Base-by-base conservation (phyloP, 2,113 vertebrate species). In the Rhea americana region DNA sequence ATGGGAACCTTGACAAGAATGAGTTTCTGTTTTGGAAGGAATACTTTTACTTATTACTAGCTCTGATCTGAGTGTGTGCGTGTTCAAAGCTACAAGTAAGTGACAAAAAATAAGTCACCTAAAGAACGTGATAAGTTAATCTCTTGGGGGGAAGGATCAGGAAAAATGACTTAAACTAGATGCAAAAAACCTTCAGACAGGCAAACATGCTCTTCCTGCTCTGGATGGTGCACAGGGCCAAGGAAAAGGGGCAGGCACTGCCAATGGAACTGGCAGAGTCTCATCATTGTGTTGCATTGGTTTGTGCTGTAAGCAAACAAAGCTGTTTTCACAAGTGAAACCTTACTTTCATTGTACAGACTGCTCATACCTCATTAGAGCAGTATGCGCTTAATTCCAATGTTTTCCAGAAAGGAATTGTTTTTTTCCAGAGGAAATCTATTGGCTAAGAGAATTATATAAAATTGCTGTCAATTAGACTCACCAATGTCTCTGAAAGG, bases 1-100 rank as follows among this genome's bases (percentile, higher is more conserved):
- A 96, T 97, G 97, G 95, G 97, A 97, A 97, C 96, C 95, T 97
- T 93, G 95, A 97, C 96, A 96, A 96, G 92, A 97, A 96, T 89
- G 88, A 95, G 85, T 96, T 96, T 96, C 93, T 97, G 93, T 93
- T 96, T 95, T 96, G 95, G 94, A 94, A 96, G 88, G 77, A 96
- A 96, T 87, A 82, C 76, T 80, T 97, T 72, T 82, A 12, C 87
- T 94, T 92, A 59, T 90, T 95, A 7, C 85, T 50, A 63, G 51
- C 73, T 87, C 68, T 47, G 85, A 71, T 84, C 39, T 81, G 67
- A 89, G 59, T 50, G 39, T 51, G 51, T 51, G 51, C 25, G 25
- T 28, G 17, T 2, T 81, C 75, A 73, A 91, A 96, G 85, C 93
- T 94, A 74, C 39, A 85, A 78, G 21, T 66, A 78, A 96, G 83